Percentiles rank a stretch among this genome's conserved stretches.
These are phyloP conservation scores for Phalera bucephala DNA, from an alignment of 2,888 invertebrate species.

Conservation along the genomic window DNA sequence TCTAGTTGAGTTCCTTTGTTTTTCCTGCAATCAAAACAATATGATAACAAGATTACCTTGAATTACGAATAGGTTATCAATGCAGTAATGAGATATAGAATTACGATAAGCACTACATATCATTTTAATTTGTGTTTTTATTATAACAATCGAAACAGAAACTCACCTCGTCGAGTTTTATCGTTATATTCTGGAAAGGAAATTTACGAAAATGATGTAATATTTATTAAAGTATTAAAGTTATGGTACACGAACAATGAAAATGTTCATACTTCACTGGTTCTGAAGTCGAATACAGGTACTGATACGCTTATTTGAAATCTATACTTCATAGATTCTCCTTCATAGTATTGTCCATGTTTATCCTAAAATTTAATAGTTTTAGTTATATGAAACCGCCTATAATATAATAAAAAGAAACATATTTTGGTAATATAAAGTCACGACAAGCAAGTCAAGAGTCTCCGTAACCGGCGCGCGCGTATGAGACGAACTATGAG, in stretches of 20 bases:
- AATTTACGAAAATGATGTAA: constrained; percentile 5
- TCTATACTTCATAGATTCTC: constrained; percentile 59
- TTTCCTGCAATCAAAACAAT: constrained; percentile 58
- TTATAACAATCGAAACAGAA: neutral
- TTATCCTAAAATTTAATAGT: constrained; percentile 57
- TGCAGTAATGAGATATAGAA: constrained; percentile 1
- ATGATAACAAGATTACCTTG: constrained; percentile 1
- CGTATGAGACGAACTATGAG: too few species aligned
- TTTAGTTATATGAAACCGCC: too few species aligned
- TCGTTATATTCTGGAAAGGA: constrained; percentile 69
- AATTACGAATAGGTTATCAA: constrained; percentile 3
- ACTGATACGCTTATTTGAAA: constrained; percentile 70
- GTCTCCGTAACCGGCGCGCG: too few species aligned
- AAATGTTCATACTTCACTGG: constrained; percentile 48
- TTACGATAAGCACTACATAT: constrained; percentile 2
- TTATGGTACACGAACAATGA: too few species aligned
- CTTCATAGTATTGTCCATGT: constrained; percentile 68
- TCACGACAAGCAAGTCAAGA: too few species aligned
- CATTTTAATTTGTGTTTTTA: constrained; percentile 1
- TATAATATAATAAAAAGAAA: too few species aligned
- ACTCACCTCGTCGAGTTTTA: constrained; percentile 59
- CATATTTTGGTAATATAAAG: too few species aligned
- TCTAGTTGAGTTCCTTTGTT: constrained; percentile 65
- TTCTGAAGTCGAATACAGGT: constrained; percentile 67
- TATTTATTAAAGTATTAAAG: neutral